Evolutionary conservation across 53 echinoderm and acorn worm species (phyloP).

Genomic region (Zoroaster sp.): DNA sequence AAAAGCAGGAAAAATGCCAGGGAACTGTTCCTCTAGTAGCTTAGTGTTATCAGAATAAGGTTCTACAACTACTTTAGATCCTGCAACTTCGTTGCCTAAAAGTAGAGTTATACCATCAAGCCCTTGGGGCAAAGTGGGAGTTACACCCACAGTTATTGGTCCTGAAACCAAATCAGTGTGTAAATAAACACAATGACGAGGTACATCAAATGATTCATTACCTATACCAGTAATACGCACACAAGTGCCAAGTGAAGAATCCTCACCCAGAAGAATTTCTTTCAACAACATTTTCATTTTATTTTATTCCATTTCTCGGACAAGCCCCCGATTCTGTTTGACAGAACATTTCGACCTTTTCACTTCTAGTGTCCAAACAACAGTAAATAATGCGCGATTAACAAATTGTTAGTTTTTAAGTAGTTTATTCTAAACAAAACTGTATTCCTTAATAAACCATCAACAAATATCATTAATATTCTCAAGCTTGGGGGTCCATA

Average conservation of each 20-base stretch:
- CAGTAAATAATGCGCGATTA: too few species aligned
- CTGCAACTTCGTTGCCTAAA: conserved; percentile 22
- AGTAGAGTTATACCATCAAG: conserved; percentile 41
- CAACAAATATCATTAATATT: too few species aligned
- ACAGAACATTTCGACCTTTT: too few species aligned
- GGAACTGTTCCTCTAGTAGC: background rate
- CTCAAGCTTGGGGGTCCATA: too few species aligned
- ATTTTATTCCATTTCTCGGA: too few species aligned
- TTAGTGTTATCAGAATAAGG: background rate
- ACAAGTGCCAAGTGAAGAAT: background rate
- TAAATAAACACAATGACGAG: conserved; percentile 29
- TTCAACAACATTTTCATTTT: too few species aligned
- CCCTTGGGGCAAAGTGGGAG: background rate
- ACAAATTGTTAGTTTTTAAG: too few species aligned
- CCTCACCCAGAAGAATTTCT: conserved; percentile 13
- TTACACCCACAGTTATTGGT: conserved; percentile 13
- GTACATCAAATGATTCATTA: conserved; percentile 29
- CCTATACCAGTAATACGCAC: conserved; percentile 6
- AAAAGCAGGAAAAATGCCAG: background rate
- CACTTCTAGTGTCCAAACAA: too few species aligned
- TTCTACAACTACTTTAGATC: conserved; percentile 16
- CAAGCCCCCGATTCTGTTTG: too few species aligned
- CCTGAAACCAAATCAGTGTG: conserved; percentile 38
- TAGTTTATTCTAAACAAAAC: too few species aligned
- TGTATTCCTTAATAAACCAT: too few species aligned